Base-by-base conservation (phyloP, 2,888 invertebrate species). In the Tinea semifulvella region DNA sequence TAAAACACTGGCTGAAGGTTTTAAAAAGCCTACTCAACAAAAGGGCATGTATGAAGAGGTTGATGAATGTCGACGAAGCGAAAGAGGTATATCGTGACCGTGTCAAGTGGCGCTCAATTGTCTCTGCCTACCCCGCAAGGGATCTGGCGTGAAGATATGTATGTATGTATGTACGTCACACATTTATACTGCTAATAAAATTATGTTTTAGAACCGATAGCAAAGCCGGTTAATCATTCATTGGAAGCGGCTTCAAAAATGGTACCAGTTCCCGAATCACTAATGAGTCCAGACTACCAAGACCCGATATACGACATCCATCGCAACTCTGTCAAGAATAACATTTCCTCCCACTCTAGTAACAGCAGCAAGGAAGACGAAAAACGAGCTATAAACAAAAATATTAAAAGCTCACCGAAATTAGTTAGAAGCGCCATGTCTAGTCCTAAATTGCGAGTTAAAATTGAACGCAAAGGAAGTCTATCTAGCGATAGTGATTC, bases 201-300 rank as follows among this genome's bases (percentile, higher is more conserved):
- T 22, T 25, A 26, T 26, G n/a, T 28, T 43, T 43, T 43, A 6
- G 22, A 40, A 31, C 48, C 48, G 20, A 48, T 49, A 17, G 48
- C 56, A 2, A 76, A 69, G 51, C 67, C 68, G 2, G 59, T 63
- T 1, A 80, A 82, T 56, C 81, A 81, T 39, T 88, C 91, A 0
- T 65, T 94, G 47, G 90, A 91, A 58, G 91, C 92, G 7, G 89
- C 92, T 7, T 91, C 92, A 0, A 93, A 92, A 71, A 88, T 93
- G 83, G 90, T 94, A 1, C 94, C 93, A 1, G 93, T 93, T 19
- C 93, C 93, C 0, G 94, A 94, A 64, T 90, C 92, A 0, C 74
- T 94, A 1, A 92, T 92, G 90, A 92, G 92, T 59, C 92, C 91
- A 0, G 92, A 92, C 63, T 89, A 89, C 63, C 85, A 81, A 47